phyloP scores from a whole-genome alignment of 2,888 invertebrate species.

The Tipula confusa region DNA sequence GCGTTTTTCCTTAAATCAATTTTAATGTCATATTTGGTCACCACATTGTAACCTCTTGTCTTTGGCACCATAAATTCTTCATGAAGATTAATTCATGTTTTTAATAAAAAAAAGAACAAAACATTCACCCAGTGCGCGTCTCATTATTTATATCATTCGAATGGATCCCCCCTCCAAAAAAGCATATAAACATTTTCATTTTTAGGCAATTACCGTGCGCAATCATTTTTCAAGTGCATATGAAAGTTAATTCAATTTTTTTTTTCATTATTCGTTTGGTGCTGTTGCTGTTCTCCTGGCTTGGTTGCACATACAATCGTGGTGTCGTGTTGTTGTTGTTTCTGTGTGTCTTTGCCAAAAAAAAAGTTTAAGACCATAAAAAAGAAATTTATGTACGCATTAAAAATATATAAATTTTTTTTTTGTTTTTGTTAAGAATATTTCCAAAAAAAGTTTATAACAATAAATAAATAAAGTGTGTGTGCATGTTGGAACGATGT shows the following conservation, averaged over 20 bases:
- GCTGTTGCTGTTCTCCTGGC: background rate
- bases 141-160: background rate
- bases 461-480: slow-evolving; percentile 25
- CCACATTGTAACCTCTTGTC: too few relatives aligned
- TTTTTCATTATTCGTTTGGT: background rate
- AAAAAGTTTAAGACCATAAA: slow-evolving; percentile 12
- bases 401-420: slow-evolving; percentile 28
- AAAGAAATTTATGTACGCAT: slow-evolving; percentile 29
- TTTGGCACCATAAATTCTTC: too few relatives aligned
- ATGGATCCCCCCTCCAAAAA: background rate
- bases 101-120: background rate
- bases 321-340: background rate
- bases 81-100: too few relatives aligned
- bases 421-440: background rate
- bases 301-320: background rate
- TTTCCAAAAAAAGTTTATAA: background rate
- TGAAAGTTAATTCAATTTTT: background rate
- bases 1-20: too few relatives aligned
- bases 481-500: slow-evolving; percentile 5
- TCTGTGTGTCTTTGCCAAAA: background rate
- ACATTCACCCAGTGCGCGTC: background rate
- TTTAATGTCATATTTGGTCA: too few relatives aligned
- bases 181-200: background rate
- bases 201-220: background rate
- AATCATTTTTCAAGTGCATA: slow-evolving; percentile 20